phyloP scores from a whole-genome alignment of 2,888 invertebrate species.

The Alentia gelatinosa region DNA sequence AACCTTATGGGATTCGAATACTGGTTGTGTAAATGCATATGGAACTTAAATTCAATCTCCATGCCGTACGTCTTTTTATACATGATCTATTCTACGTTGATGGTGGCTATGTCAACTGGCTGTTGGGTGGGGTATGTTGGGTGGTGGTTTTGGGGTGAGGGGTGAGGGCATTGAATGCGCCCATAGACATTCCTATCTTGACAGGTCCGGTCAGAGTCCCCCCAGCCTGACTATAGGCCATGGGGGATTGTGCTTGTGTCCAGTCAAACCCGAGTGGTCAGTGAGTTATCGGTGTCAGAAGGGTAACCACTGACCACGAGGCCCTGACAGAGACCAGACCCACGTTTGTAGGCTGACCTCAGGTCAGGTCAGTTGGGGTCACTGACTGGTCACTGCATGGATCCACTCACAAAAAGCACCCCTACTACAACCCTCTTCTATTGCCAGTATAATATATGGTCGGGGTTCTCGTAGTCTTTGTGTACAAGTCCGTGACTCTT shows the following conservation, averaged over 20 bases:
- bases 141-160: not conserved
- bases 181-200: slow-evolving; percentile 17
- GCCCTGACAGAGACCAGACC: slow-evolving; percentile 35
- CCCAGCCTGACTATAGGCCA: not conserved
- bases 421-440: not conserved
- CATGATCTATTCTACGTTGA: no score
- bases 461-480: not conserved
- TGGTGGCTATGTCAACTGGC: no score
- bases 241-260: not conserved
- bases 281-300: slow-evolving; percentile 37
- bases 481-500: not conserved
- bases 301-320: slow-evolving; percentile 21
- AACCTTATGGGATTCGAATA: not conserved
- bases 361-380: slow-evolving; percentile 24
- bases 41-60: no score
- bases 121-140: no score
- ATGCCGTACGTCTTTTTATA: no score
- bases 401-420: not conserved
- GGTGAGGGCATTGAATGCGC: not conserved
- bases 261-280: not conserved
- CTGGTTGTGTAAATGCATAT: not conserved
- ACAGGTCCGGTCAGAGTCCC: not conserved
- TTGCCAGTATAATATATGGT: not conserved
- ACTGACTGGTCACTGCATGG: slow-evolving; percentile 25
- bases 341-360: not conserved